Conservation (phyloP, 2,888 invertebrate genomes). For the Lasioglossum oenotherae region DNA sequence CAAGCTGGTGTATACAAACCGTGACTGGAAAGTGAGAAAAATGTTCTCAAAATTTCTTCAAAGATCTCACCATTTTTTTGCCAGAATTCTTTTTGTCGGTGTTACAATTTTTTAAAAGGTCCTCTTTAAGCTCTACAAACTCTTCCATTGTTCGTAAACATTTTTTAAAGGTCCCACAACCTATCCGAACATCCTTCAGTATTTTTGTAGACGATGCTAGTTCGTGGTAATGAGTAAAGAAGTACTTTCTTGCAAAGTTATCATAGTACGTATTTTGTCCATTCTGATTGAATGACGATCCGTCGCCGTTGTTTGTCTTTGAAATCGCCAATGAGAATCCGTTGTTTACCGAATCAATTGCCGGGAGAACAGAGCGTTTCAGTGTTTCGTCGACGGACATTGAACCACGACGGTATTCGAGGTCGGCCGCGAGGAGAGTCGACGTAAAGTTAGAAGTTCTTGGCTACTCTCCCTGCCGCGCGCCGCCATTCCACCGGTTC, state of each 20-base stretch:
- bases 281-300: neutral
- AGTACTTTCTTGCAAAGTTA: neutral
- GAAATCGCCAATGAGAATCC: neutral
- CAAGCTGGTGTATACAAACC: neutral
- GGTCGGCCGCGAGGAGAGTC: constrained; percentile 77
- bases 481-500: constrained; percentile 50
- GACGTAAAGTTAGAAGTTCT: constrained; percentile 77
- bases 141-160: neutral
- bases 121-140: neutral
- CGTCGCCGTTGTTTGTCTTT: neutral
- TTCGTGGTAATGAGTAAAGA: neutral
- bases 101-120: neutral
- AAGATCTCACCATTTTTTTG: neutral
- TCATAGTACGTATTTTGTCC: too few species aligned
- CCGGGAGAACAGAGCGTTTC: constrained; percentile 3
- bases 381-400: constrained; percentile 62
- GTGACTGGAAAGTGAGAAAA: neutral
- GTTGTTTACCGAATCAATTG: neutral
- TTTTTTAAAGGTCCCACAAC: neutral
- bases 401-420: constrained; percentile 76
- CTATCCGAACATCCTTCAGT: neutral
- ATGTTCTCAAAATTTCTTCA: neutral
- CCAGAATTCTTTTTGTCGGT: neutral
- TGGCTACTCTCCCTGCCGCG: constrained; percentile 76
- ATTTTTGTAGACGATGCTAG: neutral